Evolutionary conservation across 2,888 invertebrate species (phyloP), one percentile per base, ranked within the genome.

Genomic region (Drosophila melanosoma): DNA sequence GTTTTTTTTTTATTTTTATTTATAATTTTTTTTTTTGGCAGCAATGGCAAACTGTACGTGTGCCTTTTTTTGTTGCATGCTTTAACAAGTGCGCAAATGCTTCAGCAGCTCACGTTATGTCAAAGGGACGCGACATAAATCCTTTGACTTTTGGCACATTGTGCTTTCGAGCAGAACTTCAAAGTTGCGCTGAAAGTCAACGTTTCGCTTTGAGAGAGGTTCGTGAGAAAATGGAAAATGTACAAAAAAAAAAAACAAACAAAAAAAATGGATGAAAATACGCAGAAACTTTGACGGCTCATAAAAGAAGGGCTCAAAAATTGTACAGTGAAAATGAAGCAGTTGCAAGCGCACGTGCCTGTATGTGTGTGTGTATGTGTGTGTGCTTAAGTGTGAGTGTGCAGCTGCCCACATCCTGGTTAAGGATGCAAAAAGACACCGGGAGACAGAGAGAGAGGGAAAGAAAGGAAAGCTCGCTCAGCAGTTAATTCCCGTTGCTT

Each of bases 401-500:
- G 38, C 20, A 23, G 36, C 69, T 61, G 69, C 69, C 70, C 70
- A 70, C 40, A 69, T 70, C 59, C 67, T 71, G 59, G 38, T 42
- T 42, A 57, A 62, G 56, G 26, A 62, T 40, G 29, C 23, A 35
- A 57, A 29, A 29, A 56, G 23, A 45, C 45, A 42, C n/a, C 40
- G 57, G 48, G 12, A 23, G 26, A 33, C 12, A 17, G n/a, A 26
- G 42, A 20, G 29, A 26, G 29, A 26, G 71, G 40, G 45, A 11
- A 54, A 17, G 51, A 52, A 67, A 59, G 52, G 63, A 74, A 54
- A 68, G 67, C 62, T 48, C 42, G 51, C 52, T 57, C 66, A 66
- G 61, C 65, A 80, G 87, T 84, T 83, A 85, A 87, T 85, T 85
- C 79, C 70, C 81, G 65, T 79, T 88, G 83, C 85, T 88, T 85